These are phyloP conservation scores for Oligia latruncula DNA, from an alignment of 2,888 invertebrate genomes.

Conservation along the genomic window DNA sequence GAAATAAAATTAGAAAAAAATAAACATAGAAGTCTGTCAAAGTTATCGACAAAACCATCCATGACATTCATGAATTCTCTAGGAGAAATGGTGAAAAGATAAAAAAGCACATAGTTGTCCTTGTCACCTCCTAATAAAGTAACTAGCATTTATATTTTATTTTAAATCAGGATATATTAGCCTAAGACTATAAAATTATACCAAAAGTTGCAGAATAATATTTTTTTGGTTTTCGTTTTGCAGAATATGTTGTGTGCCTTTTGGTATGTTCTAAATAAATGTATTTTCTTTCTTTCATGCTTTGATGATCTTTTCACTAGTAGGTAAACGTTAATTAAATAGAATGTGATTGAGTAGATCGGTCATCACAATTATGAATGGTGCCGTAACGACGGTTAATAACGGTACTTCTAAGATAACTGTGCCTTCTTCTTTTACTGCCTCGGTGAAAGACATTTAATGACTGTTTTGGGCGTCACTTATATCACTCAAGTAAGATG, in stretches of 20 bases:
- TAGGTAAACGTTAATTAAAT: background rate
- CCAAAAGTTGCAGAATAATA: background rate
- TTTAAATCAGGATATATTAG: too few species aligned
- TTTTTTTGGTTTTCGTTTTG: background rate
- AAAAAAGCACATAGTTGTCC: background rate
- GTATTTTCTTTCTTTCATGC: background rate
- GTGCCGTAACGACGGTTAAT: slow-evolving; percentile 10
- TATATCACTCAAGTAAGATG: background rate
- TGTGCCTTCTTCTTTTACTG: background rate
- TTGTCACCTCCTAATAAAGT: background rate
- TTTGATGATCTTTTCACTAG: background rate
- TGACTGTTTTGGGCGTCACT: background rate
- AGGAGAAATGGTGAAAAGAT: background rate
- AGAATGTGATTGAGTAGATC: slow-evolving; percentile 28
- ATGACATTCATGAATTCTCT: background rate
- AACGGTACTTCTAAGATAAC: slow-evolving; percentile 23
- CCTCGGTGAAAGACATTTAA: slow-evolving; percentile 7
- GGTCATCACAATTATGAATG: slow-evolving; percentile 1
- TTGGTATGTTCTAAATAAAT: background rate
- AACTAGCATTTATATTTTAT: background rate
- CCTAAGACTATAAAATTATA: background rate
- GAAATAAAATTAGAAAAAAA: background rate
- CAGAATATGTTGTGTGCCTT: background rate
- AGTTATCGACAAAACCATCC: background rate
- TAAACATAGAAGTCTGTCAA: background rate